Percentiles rank a stretch among this genome's conserved stretches.
Conservation (phyloP, 2,113 vertebrate species). For the Turdus rufiventris region DNA sequence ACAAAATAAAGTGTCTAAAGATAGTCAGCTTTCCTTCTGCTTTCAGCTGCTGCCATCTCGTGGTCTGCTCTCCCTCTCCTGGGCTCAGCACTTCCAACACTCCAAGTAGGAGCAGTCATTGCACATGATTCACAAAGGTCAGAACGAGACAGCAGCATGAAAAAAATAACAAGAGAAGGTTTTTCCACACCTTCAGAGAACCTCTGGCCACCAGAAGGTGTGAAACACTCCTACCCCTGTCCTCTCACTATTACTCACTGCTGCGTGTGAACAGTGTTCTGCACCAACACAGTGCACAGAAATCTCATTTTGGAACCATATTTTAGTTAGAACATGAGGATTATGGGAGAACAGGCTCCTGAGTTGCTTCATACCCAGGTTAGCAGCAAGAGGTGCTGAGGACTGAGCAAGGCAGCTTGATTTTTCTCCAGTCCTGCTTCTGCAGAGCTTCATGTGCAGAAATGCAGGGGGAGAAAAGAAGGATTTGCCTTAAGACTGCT, state of each 20-base stretch:
- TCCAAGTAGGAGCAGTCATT: accelerated
- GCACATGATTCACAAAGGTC: not conserved
- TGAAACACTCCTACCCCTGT: not conserved
- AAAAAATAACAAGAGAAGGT: not conserved
- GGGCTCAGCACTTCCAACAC: not conserved
- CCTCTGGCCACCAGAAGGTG: not conserved
- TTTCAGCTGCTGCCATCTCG: conserved; percentile 48
- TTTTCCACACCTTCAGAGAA: not conserved
- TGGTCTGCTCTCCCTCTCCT: not conserved
- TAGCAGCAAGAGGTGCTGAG: not conserved
- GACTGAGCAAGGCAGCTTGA: not conserved
- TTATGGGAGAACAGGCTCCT: not conserved
- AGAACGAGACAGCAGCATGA: not conserved
- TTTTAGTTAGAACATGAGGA: not conserved
- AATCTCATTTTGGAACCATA: not conserved
- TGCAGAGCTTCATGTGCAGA: not conserved
- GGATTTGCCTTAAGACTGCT: not conserved
- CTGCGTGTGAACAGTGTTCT: not conserved
- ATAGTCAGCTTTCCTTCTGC: not conserved
- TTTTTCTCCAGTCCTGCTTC: not conserved
- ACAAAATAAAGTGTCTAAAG: not conserved
- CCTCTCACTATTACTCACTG: accelerated
- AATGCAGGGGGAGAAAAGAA: not conserved
- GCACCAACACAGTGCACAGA: not conserved
- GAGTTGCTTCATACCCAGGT: not conserved